Base-by-base conservation (phyloP, 2,888 invertebrate genomes). In the Odontothrips loti region DNA sequence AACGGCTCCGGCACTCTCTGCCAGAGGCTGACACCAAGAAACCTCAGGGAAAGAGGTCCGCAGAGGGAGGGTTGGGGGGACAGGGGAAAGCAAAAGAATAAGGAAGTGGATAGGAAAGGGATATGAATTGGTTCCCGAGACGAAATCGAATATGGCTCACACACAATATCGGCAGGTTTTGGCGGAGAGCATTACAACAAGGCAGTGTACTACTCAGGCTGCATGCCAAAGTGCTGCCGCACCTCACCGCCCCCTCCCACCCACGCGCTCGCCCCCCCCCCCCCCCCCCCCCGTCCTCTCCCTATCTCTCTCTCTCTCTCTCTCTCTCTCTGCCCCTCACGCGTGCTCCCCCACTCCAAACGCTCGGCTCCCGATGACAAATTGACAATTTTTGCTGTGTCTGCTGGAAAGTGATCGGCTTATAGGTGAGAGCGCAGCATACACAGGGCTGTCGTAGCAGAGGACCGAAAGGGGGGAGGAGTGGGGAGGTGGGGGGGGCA, bases 341-440 rank as follows among this genome's bases (percentile, higher is more conserved):
- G 58, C 6, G n/a, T 58, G 17, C 58, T 58, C 58, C 20, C 34
- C 34, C 58, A 58, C 58, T n/a, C n/a, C n/a, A n/a, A n/a, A n/a
- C n/a, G n/a, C n/a, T n/a, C n/a, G n/a, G n/a, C n/a, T n/a, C 27
- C 23, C 68, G 10, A 75, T 75, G 68, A 75, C 27, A 75, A 75
- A 75, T 75, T 75, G 68, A 75, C 68, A 75, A 27, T 75, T 75
- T 75, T 75, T 23, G 68, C 68, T 75, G 68, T 75, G 68, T 75
- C 68, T 75, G 68, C 68, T 27, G 68, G 23, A 75, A 75, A 75
- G 68, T 27, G 68, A 75, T 75, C 23, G 68, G 58, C 58, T 58
- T 58, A 58, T 58, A 58, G 58, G 58, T 58, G 58, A 20, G 58
- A 43, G 34, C 34, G 34, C 2, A 43, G 34, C 34, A 43, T 6